Percentiles rank a stretch among this genome's conserved stretches.
Evolutionary conservation across 1,140 invertebrate species (phyloP).

Genomic region (Neotoxoptera formosana): DNA sequence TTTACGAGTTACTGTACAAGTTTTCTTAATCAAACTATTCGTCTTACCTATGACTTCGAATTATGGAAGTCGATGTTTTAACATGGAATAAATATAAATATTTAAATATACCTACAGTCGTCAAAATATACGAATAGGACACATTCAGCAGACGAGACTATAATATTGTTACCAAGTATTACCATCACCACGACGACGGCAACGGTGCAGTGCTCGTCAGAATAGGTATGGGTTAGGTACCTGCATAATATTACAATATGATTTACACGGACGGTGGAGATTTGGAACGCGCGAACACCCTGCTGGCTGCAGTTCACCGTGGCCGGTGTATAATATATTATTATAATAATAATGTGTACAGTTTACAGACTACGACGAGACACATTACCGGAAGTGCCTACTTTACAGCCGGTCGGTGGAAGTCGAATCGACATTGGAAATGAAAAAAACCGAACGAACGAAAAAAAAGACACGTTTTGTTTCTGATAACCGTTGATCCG

Average conservation of each 20-base stretch:
- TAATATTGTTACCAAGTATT: not conserved
- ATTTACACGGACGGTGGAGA: slow-evolving; percentile 22
- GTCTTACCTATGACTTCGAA: not conserved
- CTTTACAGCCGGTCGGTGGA: slow-evolving; percentile 25
- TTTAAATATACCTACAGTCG: not conserved
- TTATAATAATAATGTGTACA: not conserved
- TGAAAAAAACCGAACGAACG: not conserved
- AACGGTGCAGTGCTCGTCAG: not conserved
- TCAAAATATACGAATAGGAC: not conserved
- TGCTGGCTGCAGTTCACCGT: not conserved
- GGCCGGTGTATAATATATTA: not conserved
- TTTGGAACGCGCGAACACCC: slow-evolving; percentile 26
- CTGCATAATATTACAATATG: not conserved
- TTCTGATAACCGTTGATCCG: slow-evolving; percentile 53
- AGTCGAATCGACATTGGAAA: not conserved
- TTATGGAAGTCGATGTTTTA: not conserved
- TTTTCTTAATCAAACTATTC: too few species aligned
- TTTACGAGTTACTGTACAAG: not conserved
- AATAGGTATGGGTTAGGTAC: not conserved
- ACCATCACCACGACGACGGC: not conserved
- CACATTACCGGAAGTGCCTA: slow-evolving; percentile 36
- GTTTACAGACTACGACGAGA: slow-evolving; percentile 32
- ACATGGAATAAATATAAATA: not conserved
- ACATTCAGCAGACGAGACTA: not conserved
- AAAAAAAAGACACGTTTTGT: slow-evolving; percentile 39